Evolutionary conservation across 2,113 vertebrate species (phyloP).

Genomic region (Abramis brama): DNA sequence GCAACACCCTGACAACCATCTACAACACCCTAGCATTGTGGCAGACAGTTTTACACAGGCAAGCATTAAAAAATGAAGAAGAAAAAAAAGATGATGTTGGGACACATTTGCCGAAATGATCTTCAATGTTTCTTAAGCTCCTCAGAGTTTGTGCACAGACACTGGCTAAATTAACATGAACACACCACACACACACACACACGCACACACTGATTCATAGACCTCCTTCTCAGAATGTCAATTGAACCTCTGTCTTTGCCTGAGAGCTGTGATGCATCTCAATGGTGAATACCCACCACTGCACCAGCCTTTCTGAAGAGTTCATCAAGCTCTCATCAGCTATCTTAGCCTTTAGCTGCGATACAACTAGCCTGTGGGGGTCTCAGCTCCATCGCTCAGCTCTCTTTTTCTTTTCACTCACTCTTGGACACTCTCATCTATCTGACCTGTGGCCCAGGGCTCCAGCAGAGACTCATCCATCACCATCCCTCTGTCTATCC

Average conservation of each 20-base stretch:
- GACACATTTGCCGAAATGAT: not conserved
- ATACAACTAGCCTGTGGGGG: slow-evolving; percentile 21
- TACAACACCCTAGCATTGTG: not conserved
- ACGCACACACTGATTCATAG: slow-evolving; percentile 40
- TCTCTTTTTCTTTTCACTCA: slow-evolving; percentile 41
- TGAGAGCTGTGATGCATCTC: slow-evolving; percentile 57
- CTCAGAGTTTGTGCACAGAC: slow-evolving; percentile 14
- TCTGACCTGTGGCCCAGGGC: slow-evolving; percentile 41
- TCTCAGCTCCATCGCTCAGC: slow-evolving; percentile 2
- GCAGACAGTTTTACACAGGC: not conserved
- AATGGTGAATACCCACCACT: slow-evolving; percentile 45
- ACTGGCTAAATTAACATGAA: not conserved
- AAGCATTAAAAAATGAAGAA: not conserved
- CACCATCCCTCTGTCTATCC: slow-evolving; percentile 32
- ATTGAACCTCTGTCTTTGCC: slow-evolving; percentile 64
- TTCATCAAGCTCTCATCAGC: slow-evolving; percentile 58
- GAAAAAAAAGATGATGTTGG: not conserved
- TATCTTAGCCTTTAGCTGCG: slow-evolving; percentile 31
- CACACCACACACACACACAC: slow-evolving; percentile 21
- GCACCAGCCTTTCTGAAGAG: slow-evolving; percentile 43
- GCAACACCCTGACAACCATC: not conserved
- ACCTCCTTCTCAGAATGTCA: slow-evolving; percentile 59
- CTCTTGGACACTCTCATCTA: slow-evolving; percentile 21
- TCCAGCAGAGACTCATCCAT: slow-evolving; percentile 47
- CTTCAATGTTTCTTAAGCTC: not conserved